Evolutionary conservation across 2,888 invertebrate species (phyloP), one percentile per base, ranked within the genome.

Genomic region (Lottia scabra): DNA sequence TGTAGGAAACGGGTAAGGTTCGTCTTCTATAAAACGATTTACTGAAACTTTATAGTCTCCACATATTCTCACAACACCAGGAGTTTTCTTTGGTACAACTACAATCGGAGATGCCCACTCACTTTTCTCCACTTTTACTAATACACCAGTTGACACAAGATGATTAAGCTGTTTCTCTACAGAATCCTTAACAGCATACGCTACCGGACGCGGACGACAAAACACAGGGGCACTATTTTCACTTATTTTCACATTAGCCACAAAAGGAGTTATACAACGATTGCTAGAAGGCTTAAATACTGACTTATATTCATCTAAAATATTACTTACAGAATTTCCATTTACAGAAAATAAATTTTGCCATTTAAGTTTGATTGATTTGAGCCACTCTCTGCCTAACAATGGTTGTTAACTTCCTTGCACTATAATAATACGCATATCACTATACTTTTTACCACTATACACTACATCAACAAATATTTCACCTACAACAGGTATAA

Each of bases 1-100:
- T n/a, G 48, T 48, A n/a, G 48, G 48, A 13, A 48, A 48, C 5
- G 56, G 23, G 13, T 56, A 56, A 19, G n/a, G 56, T 3, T 56
- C 56, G 8, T 56, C 56, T 56, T 56, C 56, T 2, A 56, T 56
- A n/a, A 8, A n/a, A 56, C 56, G 56, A 13, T 56, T 56, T 19
- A 56, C 56, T 56, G 56, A 56, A 56, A 56, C 56, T 56, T 56
- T 56, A 15, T 56, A 56, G 56, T 56, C 56, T 56, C 23, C 56
- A 56, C 56, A 56, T 23, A 56, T 56, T 3, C 56, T n/a, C 13
- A 19, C 56, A 56, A 56, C 56, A 23, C 56, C 56, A 2, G 56
- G 56, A 12, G 56, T 56, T 56, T 56, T 56, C 56, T 56, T 56
- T n/a, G 56, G 56, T 56, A 56, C 56, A 10, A 56, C 4, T 23